These are phyloP conservation scores for Acropora tenuis DNA, from an alignment of 64 coral and sea anemone species.

Conservation along the genomic window DNA sequence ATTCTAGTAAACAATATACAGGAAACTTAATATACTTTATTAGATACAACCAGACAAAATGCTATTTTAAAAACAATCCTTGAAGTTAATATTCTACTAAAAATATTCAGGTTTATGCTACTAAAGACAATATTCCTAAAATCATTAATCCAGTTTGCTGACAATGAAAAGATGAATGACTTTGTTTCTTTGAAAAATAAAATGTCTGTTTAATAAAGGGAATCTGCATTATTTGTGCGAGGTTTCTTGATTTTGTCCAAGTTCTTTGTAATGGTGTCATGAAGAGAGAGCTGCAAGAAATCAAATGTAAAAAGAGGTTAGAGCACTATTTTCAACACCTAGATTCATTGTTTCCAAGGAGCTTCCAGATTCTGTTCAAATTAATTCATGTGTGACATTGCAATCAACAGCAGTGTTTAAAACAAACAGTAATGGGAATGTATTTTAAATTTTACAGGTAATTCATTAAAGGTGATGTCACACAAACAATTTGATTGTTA, in stretches of 20 bases:
- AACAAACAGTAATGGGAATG: no score
- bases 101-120: neutral
- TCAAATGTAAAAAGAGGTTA: neutral
- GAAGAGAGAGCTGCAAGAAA: slow-evolving; percentile 82
- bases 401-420: no score
- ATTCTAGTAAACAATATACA: neutral
- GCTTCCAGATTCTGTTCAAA: no score
- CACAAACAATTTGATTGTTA: no score
- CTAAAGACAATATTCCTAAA: neutral
- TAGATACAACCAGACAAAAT: no score
- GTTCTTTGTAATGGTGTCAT: slow-evolving; percentile 99
- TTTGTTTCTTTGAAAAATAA: neutral
- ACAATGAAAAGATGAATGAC: neutral
- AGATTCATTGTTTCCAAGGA: no score
- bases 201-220: slow-evolving; percentile 68
- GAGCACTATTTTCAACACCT: neutral
- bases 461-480: no score
- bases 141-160: neutral
- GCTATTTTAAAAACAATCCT: no score
- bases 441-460: no score
- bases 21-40: neutral
- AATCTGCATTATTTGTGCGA: slow-evolving; percentile 94
- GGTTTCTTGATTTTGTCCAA: slow-evolving; percentile 99
- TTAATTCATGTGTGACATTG: no score
- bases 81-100: neutral